These are phyloP conservation scores for Laspeyria flexula DNA, from an alignment of 2,888 invertebrate genomes.

Conservation along the genomic window DNA sequence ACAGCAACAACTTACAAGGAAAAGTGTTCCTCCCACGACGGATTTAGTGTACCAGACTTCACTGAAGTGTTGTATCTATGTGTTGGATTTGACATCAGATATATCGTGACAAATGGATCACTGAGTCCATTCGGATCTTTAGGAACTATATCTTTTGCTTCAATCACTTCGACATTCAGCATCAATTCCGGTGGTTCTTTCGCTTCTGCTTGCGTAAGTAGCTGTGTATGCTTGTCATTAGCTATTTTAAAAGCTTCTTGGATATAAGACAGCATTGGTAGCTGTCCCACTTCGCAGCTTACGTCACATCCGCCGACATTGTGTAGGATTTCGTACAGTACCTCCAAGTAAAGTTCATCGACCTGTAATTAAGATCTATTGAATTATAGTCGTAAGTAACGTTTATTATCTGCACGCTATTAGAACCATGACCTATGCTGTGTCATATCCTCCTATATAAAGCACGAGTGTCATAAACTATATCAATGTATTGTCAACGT, in stretches of 20 bases:
- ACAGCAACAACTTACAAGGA: conserved; percentile 90
- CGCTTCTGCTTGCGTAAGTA: conserved; percentile 89
- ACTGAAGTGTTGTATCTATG: conserved; percentile 96
- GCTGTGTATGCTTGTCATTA: conserved; percentile 90
- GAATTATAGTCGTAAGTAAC: neutral
- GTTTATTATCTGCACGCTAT: neutral
- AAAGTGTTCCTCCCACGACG: conserved; percentile 99
- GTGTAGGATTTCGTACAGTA: conserved; percentile 93
- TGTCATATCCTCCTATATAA: neutral
- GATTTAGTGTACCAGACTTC: conserved; percentile 95
- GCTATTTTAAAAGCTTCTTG: conserved; percentile 92
- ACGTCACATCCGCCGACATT: conserved; percentile 94
- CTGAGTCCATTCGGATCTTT: conserved; percentile 97
- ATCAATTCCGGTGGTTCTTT: conserved; percentile 94
- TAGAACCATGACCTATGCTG: neutral
- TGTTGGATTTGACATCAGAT: conserved; percentile 90
- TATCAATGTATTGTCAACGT: neutral
- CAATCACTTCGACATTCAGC: conserved; percentile 94
- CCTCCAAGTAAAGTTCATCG: conserved; percentile 94
- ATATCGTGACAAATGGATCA: conserved; percentile 98
- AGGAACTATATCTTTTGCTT: conserved; percentile 93
- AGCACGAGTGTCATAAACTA: neutral
- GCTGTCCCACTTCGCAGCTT: conserved; percentile 89
- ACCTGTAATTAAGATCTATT: conserved; percentile 83
- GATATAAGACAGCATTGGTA: conserved; percentile 89